These are phyloP conservation scores for Gobionotothen gibberifrons DNA, from an alignment of 2,797 vertebrate genomes.

Conservation along the genomic window DNA sequence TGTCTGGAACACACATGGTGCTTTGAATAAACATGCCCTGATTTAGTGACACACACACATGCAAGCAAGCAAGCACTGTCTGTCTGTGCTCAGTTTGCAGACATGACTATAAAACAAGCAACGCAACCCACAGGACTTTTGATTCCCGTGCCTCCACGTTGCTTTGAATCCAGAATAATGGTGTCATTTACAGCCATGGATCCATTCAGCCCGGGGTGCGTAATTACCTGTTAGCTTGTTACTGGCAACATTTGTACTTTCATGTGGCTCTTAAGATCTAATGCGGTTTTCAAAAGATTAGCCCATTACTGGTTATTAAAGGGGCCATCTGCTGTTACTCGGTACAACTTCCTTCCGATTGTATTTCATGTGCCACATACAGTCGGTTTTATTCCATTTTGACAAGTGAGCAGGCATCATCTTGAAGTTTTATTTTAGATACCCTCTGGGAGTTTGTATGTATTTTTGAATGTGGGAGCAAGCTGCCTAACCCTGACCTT, in stretches of 20 bases:
- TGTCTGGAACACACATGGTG: slow-evolving; percentile 78
- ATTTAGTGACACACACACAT: slow-evolving; percentile 64
- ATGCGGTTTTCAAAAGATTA: slow-evolving; percentile 70
- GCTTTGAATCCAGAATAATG: slow-evolving; percentile 65
- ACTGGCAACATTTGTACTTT: slow-evolving; percentile 56
- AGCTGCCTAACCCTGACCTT: not conserved
- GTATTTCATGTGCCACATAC: slow-evolving; percentile 41
- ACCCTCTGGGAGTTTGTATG: not conserved
- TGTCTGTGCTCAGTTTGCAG: slow-evolving; percentile 48
- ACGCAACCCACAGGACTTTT: slow-evolving; percentile 42
- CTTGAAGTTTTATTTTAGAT: not conserved
- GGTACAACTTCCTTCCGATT: slow-evolving; percentile 60
- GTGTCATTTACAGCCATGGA: slow-evolving; percentile 58
- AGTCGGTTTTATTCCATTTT: slow-evolving; percentile 25
- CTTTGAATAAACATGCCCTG: slow-evolving; percentile 68
- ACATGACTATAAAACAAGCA: slow-evolving; percentile 68
- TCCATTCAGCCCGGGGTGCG: slow-evolving; percentile 42
- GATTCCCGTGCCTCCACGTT: slow-evolving; percentile 40
- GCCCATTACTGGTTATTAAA: slow-evolving; percentile 66
- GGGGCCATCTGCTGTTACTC: slow-evolving; percentile 41
- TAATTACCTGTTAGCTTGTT: slow-evolving; percentile 69
- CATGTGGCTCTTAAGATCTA: slow-evolving; percentile 74
- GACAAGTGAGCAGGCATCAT: slow-evolving; percentile 6
- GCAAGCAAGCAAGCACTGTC: slow-evolving; percentile 24
- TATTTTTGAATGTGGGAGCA: not conserved